Conservation (phyloP, 2,797 vertebrate species). For the Phaenicophaeus curvirostris region DNA sequence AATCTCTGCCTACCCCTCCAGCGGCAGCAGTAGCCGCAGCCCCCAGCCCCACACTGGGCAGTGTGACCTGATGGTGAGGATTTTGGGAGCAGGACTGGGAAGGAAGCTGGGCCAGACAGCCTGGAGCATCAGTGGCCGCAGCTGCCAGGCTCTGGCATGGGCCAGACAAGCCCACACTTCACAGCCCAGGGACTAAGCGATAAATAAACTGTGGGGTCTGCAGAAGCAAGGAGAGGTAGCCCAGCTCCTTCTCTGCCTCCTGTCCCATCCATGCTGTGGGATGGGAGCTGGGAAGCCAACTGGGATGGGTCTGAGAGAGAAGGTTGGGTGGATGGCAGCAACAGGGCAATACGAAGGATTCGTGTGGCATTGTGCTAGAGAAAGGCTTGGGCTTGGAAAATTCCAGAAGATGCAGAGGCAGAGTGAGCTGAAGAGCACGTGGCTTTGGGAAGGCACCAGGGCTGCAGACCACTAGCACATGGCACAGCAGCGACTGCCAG, state of each 20-base stretch:
- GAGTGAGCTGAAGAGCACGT: fast-evolving
- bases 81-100: neutral
- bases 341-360: fast-evolving
- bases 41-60: fast-evolving
- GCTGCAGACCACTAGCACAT: neutral
- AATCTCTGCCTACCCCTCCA: fast-evolving
- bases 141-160: neutral
- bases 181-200: neutral
- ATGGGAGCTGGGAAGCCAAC: neutral
- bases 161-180: fast-evolving
- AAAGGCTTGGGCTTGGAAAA: neutral
- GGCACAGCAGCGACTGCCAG: neutral
- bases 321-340: neutral
- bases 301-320: neutral
- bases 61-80: neutral
- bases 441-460: neutral
- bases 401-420: no score
- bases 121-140: neutral
- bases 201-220: neutral
- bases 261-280: neutral
- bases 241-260: neutral
- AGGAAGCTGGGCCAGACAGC: neutral
- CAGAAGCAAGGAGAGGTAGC: neutral
- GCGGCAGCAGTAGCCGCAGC: neutral
- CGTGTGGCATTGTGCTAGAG: neutral